Base-by-base conservation (phyloP, 2,113 vertebrate genomes). In the Meles meles region DNA sequence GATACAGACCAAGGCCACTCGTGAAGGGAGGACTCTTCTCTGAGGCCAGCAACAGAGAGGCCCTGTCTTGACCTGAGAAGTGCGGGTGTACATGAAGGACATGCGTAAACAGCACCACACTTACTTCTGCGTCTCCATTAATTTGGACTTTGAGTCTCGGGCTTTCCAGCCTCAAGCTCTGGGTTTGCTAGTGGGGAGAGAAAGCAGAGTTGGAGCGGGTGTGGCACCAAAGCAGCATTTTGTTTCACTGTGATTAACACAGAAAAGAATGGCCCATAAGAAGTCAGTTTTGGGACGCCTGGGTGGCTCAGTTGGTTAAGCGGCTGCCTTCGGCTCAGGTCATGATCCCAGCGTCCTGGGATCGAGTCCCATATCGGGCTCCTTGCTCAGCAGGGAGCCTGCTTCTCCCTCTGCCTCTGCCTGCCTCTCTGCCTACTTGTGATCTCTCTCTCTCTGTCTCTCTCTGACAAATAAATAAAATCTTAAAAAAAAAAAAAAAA, bases 171-270 rank as follows among this genome's bases (percentile, higher is more conserved):
- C 88, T 96, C 84, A 88, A n/a, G 34, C 3, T 92, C 93, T 71
- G 13, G 9, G 91, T 82, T 85, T 59, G 13, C 31, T 37, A 23
- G 42, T 6, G 4, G 52, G 6, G 25, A 52, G 67, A 79, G 10
- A 29, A 74, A 94, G 49, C 20, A 39, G 29, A 7, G 29, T 23
- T 69, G 21, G 63, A 57, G 21, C 7, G 39, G 61, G 39, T 6
- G 2, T 15, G 69, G 34, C 47, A 77, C 31, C 2, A 63, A 94
- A 31, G n/a, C 63, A 69, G 65, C 7, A 0, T 83, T 94, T 83
- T 80, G 57, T 63, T 74, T 47, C 93, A 63, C 84, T 91, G 52
- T 88, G 97, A 61, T 95, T 97, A 98, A 98, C 69, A 74, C 74
- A 61, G 55, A 84, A 97, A 98, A 97, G 39, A 84, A 94, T 76